Evolutionary conservation across 2,113 vertebrate genomes (phyloP).

Genomic region (Ploceus nigricollis): DNA sequence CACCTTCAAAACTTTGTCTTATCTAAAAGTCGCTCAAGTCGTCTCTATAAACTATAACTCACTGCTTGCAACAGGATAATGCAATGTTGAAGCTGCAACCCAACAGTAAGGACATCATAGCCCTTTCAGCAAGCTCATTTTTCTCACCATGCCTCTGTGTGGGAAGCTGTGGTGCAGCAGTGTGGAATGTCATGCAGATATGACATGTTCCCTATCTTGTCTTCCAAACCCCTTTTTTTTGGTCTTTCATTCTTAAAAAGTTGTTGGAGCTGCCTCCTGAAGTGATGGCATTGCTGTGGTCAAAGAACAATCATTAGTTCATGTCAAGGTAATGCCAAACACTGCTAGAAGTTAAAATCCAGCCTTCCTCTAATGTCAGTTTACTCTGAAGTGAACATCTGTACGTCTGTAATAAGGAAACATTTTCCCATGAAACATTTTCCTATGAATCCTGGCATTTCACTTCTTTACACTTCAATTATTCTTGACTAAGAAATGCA

Average conservation of each 20-base stretch:
- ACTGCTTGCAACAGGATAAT: background rate
- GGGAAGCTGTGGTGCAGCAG: background rate
- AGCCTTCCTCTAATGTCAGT: background rate
- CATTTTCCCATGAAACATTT: background rate
- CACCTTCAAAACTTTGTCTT: background rate
- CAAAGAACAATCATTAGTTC: background rate
- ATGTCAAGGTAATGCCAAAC: background rate
- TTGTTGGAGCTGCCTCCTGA: background rate
- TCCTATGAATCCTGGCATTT: conserved; percentile 60
- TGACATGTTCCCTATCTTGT: background rate
- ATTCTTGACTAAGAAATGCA: conserved; percentile 35
- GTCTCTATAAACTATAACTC: background rate
- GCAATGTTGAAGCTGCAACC: background rate
- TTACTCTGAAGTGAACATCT: background rate
- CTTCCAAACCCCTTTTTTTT: background rate
- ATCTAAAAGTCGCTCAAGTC: background rate
- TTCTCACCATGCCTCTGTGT: background rate
- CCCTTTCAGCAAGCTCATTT: background rate
- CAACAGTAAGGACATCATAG: background rate
- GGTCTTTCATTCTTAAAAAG: background rate
- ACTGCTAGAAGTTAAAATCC: background rate
- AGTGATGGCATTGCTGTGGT: background rate
- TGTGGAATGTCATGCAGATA: background rate
- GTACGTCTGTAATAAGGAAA: conserved; percentile 65
- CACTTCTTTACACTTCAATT: conserved; percentile 57